Base-by-base conservation (phyloP, 2,113 vertebrate species). In the Neodon shergylaensis region DNA sequence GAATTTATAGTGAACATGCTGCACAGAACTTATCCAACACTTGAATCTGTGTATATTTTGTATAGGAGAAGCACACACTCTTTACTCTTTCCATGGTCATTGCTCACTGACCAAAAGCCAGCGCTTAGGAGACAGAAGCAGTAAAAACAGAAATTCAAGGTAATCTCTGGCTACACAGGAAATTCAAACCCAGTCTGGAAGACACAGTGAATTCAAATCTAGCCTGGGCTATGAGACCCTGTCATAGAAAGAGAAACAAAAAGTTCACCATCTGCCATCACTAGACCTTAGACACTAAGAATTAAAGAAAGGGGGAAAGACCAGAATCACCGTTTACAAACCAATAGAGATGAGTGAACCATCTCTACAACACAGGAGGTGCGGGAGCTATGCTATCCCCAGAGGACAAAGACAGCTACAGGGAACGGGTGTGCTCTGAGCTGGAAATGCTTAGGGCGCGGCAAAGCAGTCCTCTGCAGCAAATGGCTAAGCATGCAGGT, bases 21-120 rank as follows among this genome's bases (percentile, higher is more conserved):
- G 39, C 1, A 73, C 36, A 63, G 36, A 95, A 52, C 6, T 74
- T 90, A 93, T 10, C n/a, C 26, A 88, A 68, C 31, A 93, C 54
- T 92, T 76, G 54, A 90, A 90, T 7, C 61, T 26, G 24, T 19
- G 49, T 65, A 76, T 76, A 70, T 79, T 68, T 7, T 77, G 11
- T 63, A 8, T 33, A 22, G 70, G 21, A 90, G 86, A 39, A 63
- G 73, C 39, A 92, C 7, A 79, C 49, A 90, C 70, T 24, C 68
- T 70, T 93, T 39, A 90, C 21, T 85, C 78, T 72, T 94, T 81
- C 73, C 49, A 82, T 2, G 39, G 54, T 74, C 47, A 84, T 49
- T 84, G 86, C 24, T 49, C 49, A 96, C 83, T 73, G 26, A 78
- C 68, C 52, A 93, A 89, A 36, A 82, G 22, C 28, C 72, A n/a